Conservation (phyloP, 2,797 vertebrate genomes). For the Gorsachius magnificus region DNA sequence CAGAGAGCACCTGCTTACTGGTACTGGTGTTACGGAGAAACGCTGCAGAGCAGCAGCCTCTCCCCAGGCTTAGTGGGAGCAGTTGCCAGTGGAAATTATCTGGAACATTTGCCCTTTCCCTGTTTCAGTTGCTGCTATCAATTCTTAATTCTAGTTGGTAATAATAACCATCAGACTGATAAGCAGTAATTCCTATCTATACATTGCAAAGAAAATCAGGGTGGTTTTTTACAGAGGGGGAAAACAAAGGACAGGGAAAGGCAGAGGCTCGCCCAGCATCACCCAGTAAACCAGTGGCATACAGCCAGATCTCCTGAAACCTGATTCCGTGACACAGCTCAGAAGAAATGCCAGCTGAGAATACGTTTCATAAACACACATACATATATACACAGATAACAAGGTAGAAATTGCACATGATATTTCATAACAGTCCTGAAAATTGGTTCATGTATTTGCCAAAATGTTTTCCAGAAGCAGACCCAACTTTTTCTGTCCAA, state of each 20-base stretch:
- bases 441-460: neutral
- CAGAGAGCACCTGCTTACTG: constrained; percentile 4
- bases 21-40: neutral
- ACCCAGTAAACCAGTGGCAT: neutral
- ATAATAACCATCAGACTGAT: neutral
- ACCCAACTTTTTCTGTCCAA: neutral
- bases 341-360: neutral
- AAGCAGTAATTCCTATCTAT: neutral
- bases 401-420: neutral
- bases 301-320: neutral
- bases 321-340: neutral
- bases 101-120: neutral
- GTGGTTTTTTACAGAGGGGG: neutral
- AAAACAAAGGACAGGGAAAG: neutral
- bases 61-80: neutral
- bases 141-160: neutral
- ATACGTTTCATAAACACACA: neutral
- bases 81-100: neutral
- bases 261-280: neutral
- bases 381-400: neutral
- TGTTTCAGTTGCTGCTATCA: neutral
- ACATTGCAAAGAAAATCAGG: neutral
- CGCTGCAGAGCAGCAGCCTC: neutral
- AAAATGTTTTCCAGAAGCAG: neutral
- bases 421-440: neutral